Evolutionary conservation across 2,113 vertebrate genomes (phyloP).

Genomic region (Apteryx owenii): DNA sequence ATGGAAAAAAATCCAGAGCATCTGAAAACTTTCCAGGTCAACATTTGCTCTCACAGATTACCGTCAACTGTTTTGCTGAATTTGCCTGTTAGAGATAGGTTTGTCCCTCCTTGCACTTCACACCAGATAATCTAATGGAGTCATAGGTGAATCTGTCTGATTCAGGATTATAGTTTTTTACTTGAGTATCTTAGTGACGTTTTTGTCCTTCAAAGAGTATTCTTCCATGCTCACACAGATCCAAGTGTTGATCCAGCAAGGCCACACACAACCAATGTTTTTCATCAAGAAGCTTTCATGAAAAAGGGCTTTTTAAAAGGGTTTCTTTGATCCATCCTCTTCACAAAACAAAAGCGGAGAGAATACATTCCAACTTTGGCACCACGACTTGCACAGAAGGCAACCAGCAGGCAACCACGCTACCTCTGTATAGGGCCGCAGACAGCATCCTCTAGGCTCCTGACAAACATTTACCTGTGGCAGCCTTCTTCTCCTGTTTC

Average conservation of each 20-base stretch:
- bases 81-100: not conserved
- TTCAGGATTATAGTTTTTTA: not conserved
- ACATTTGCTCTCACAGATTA: not conserved
- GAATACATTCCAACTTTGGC: not conserved
- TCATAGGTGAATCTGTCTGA: not conserved
- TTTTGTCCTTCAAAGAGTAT: not conserved
- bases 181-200: not conserved
- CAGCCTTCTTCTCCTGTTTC: not conserved
- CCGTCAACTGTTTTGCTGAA: not conserved
- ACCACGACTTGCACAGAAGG: not conserved
- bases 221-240: not conserved
- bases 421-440: rapidly evolving
- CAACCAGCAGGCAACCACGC: not conserved
- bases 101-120: slow-evolving; percentile 14
- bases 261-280: slow-evolving; percentile 12
- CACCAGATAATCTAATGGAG: slow-evolving; percentile 5
- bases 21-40: slow-evolving; percentile 42
- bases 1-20: not conserved
- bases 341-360: not conserved
- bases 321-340: not conserved
- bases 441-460: not conserved
- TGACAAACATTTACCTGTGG: not conserved
- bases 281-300: not conserved
- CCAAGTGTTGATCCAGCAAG: slow-evolving; percentile 51
- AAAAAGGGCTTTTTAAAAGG: not conserved